A percentile compares a stretch with the other conserved stretches of the same genome.
Evolutionary conservation across 2,113 vertebrate genomes (phyloP).

Genomic region (Ciconia boyciana): DNA sequence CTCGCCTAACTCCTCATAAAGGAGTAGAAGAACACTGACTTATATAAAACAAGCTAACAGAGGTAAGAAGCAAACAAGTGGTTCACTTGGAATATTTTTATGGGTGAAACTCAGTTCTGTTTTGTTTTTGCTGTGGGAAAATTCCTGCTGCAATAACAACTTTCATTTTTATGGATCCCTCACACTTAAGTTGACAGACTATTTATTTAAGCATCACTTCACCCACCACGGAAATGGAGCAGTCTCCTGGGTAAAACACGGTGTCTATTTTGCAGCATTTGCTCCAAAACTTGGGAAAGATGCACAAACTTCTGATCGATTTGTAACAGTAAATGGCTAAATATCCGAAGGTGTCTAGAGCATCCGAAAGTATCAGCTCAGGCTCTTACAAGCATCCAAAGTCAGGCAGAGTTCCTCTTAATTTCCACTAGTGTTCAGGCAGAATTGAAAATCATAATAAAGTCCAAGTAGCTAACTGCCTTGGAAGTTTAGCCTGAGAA

Average conservation of each 20-base stretch:
- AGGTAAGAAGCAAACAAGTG: constrained; percentile 39
- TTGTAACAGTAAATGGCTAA: not conserved
- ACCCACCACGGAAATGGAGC: constrained; percentile 6
- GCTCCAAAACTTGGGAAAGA: not conserved
- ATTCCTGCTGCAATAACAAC: constrained; percentile 31
- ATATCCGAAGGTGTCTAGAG: not conserved
- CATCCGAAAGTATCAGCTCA: not conserved
- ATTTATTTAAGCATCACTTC: constrained; percentile 12
- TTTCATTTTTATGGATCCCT: constrained; percentile 60
- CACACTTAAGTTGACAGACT: constrained; percentile 17
- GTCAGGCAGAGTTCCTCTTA: not conserved
- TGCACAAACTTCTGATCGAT: not conserved
- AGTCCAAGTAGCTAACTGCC: not conserved
- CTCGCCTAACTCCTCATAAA: not conserved
- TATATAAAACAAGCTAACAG: not conserved
- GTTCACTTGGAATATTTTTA: not conserved
- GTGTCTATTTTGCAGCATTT: not conserved
- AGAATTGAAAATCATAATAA: not conserved
- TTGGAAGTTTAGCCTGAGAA: not conserved
- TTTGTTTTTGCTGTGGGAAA: constrained; percentile 63
- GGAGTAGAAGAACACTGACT: not conserved
- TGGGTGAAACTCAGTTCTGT: not conserved
- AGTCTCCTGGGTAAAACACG: not conserved
- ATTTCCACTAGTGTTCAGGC: not conserved
- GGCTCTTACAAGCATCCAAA: not conserved